Base-by-base conservation (phyloP, 2,797 vertebrate genomes). In the Gobionotothen gibberifrons region DNA sequence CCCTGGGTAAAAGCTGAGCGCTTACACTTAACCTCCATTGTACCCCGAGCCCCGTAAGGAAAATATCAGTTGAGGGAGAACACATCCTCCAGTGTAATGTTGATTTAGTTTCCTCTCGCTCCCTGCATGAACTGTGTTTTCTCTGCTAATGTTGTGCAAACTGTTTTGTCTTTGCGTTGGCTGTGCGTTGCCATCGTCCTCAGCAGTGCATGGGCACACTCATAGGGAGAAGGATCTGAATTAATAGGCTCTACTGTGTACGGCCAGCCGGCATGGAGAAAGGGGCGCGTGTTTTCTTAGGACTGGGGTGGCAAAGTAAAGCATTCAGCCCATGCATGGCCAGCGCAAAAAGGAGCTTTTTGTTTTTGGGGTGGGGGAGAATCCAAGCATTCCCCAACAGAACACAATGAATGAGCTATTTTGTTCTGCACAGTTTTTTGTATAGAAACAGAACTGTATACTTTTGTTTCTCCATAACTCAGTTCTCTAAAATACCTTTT, bases 131-230 rank as follows among this genome's bases (percentile, higher is more conserved):
- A 85, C 86, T 83, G 80, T 92, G 91, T 94, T 95, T 95, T 95
- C 92, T 91, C 89, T 91, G 87, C 93, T 95, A 95, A 96, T 95
- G 95, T 97, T 98, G 96, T 95, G 96, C 95, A 98, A 99, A 98
- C 97, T 96, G 96, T 98, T 99, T 97, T 98, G 97, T 97, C 96
- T 97, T 97, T 96, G 95, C 94, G 69, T 96, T 97, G 96, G 96
- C 95, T 95, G 95, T 96, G 93, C 94, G 81, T 89, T 94, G 94
- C 94, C 95, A 89, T 78, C 95, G 90, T 94, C 95, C 94, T 96
- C 95, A 91, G 94, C 92, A 91, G 94, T 91, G 22, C 22, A 26
- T 26, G 92, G 93, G 94, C 93, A 85, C 90, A 66, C 90, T 87
- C 86, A 71, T 86, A 80, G 87, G 87, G 89, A 87, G 88, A 90